Evolutionary conservation across 2,888 invertebrate species (phyloP).

Genomic region (Sycophila texana): DNA sequence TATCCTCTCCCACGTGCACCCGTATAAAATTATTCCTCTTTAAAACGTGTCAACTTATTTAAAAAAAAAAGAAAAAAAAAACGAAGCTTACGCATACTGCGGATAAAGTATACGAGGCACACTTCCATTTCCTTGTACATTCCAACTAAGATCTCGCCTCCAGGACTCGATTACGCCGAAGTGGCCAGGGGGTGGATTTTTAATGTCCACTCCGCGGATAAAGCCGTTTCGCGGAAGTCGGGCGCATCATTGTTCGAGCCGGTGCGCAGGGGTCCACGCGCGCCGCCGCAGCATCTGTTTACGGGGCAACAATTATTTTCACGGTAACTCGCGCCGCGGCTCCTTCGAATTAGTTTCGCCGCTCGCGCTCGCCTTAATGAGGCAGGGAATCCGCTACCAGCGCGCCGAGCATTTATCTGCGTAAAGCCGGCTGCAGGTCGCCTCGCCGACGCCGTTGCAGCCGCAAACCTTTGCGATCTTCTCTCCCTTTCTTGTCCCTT

Average conservation of each 20-base stretch:
- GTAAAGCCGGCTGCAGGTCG: slow-evolving; percentile 20
- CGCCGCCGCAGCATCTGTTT: slow-evolving; percentile 45
- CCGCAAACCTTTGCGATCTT: not conserved
- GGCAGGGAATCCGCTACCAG: slow-evolving; percentile 52
- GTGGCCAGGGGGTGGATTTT: not conserved
- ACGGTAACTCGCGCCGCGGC: slow-evolving; percentile 9
- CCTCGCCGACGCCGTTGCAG: not conserved
- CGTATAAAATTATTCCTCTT: too few species aligned
- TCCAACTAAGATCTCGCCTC: not conserved
- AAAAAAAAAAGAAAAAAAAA: too few species aligned
- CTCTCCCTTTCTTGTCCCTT: slow-evolving; percentile 22
- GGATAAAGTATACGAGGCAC: not conserved
- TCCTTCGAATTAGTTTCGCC: slow-evolving; percentile 51
- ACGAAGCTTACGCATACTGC: too few species aligned
- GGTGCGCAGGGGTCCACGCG: not conserved
- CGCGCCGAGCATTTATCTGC: slow-evolving; percentile 45
- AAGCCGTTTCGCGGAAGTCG: not conserved
- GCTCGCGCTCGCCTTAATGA: slow-evolving; percentile 49
- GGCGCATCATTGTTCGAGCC: not conserved
- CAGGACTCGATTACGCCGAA: not conserved
- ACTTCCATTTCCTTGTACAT: not conserved
- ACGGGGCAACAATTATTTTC: slow-evolving; percentile 51
- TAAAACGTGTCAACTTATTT: too few species aligned
- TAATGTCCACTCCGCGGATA: too few species aligned
- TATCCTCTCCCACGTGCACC: too few species aligned